Percentiles rank a stretch among this genome's conserved stretches.
phyloP scores from a whole-genome alignment of 2,888 invertebrate genomes.

The Lasioglossum marginatum region DNA sequence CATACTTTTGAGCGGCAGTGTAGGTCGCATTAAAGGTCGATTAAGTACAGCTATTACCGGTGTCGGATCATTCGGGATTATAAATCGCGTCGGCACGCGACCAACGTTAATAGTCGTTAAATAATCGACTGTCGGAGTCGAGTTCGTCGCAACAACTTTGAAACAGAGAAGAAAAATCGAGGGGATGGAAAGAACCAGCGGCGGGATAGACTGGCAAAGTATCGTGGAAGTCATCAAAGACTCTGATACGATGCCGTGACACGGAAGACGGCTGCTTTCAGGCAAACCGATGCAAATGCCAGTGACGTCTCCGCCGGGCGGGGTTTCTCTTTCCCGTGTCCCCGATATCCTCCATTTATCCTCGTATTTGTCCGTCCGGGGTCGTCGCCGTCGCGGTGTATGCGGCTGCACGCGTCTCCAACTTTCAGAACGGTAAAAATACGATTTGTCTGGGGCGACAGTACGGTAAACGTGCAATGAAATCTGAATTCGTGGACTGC shows the following conservation, averaged over 20 bases:
- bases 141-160: not conserved
- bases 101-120: not conserved
- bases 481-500: constrained; percentile 54
- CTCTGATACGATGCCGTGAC: constrained; percentile 10
- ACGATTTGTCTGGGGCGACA: constrained; percentile 60
- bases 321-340: not conserved
- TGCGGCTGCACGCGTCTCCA: constrained; percentile 20
- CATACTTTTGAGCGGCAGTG: too few species aligned
- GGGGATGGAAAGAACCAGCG: not conserved
- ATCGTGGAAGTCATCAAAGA: constrained; percentile 9
- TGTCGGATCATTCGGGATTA: not conserved
- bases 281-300: constrained; percentile 44
- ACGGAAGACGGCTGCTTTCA: constrained; percentile 20
- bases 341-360: constrained; percentile 28
- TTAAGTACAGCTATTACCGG: not conserved
- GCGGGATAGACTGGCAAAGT: not conserved
- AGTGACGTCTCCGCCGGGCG: constrained; percentile 24
- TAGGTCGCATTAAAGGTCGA: too few species aligned
- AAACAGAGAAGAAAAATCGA: not conserved
- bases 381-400: not conserved
- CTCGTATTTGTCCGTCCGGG: constrained; percentile 15
- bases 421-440: constrained; percentile 55
- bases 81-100: not conserved
- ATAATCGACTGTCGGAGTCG: not conserved
- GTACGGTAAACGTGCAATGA: constrained; percentile 63